Evolutionary conservation across 2,797 vertebrate species (phyloP), one percentile per base, ranked within the genome.

Genomic region (Leptoclinus maculatus): DNA sequence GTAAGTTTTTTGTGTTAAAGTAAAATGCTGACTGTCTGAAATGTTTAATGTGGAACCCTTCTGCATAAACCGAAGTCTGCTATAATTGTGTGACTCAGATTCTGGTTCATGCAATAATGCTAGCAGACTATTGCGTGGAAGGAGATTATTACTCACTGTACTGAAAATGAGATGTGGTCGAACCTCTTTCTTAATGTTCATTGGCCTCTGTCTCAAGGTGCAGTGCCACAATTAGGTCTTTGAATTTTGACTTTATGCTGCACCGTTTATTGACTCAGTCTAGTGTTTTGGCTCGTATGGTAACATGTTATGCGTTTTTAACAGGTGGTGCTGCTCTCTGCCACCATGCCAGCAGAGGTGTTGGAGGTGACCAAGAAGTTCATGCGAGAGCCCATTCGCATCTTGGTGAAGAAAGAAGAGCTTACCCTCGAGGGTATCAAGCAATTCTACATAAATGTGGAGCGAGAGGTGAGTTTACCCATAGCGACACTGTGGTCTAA

Each of bases 171-270:
- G 93, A 96, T 88, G 39, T 72, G 94, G 96, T 92, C 92, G 96
- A 97, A 97, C 97, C 97, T 96, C 97, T 98, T 99, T 98, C 96
- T 97, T 96, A 98, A 98, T 98, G 97, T 99, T 97, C 97, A 12
- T 81, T 98, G 96, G 93, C 95, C 93, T 92, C 70, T 29, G 95
- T 97, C 97, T 95, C 90, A 82, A 96, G 95, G 96, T 96, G 76
- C 87, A 87, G 95, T 96, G 96, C 95, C 51, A 98, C 96, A 98
- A 0, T n/a, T 38, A 0, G 2, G 0, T 43, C 21, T 58, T 12
- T 9, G 4, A 1, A 2, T 66, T 36, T 8, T 21, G 10, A 27
- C 21, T 36, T 38, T 17, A 49, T 2, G 1, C 2, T 34, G 2
- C 2, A 25, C 0, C 1, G 3, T 1, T 0, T 64, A 23, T 12